Base-by-base conservation (phyloP, 2,797 vertebrate species). In the Hozukius guyotensis region DNA sequence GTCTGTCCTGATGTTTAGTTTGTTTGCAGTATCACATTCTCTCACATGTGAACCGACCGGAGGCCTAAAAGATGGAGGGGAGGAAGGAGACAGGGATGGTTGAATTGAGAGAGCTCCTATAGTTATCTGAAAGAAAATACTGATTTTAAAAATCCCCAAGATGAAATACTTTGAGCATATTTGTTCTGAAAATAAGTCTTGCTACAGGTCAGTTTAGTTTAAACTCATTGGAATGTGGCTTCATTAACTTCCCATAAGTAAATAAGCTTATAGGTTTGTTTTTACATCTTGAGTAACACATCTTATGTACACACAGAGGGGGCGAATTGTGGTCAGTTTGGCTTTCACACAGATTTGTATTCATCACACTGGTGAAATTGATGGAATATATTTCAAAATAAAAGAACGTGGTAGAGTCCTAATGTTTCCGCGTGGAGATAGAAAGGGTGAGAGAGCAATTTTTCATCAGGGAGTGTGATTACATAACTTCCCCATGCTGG, bases 211-310 rank as follows among this genome's bases (percentile, higher is more conserved):
- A 42, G 73, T 75, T 84, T 72, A 32, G 32, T 69, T 82, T 57
- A 66, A 75, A 83, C 55, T 75, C 10, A 2, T 4, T 72, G 87
- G 82, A 92, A 91, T 91, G 82, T 77, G 55, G 27, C 82, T 59
- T 83, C 49, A 87, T 88, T 86, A 87, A 81, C 46, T 85, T 83
- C 71, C 57, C 12, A 71, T 59, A 24, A 73, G 31, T 60, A 85
- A 71, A 82, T 87, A 79, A 83, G 53, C 62, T 79, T 32, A 52
- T 46, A 46, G 11, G 69, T 82, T 84, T 92, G 82, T 85, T 92
- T 82, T 86, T 29, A 52, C 2, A 81, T 79, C 38, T 79, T 55
- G 24, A 72, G 29, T 65, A 78, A 77, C 68, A 22, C 5, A 46
- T 66, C 29, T 72, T n/a, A 38, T 29, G 24, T 2, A 59, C 14